phyloP scores from a whole-genome alignment of 1,140 invertebrate genomes.

The Drosophila fuyamai region DNA sequence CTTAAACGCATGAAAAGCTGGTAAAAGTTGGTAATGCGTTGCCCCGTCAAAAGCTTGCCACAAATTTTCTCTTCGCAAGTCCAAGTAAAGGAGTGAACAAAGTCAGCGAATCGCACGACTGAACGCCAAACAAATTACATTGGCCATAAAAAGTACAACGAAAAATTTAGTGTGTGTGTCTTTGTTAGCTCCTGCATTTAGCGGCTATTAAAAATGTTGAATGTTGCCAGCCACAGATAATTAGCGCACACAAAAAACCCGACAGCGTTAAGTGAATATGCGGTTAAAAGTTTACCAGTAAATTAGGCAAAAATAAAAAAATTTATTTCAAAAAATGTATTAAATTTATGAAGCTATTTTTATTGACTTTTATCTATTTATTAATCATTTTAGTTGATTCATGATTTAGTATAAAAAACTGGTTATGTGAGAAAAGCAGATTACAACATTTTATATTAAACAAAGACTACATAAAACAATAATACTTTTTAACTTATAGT shows the following conservation, averaged over 20 bases:
- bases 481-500: too few relatives aligned
- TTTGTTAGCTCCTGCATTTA: constrained; percentile 33
- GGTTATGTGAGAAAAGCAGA: too few relatives aligned
- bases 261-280: constrained; percentile 16
- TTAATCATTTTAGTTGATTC: too few relatives aligned
- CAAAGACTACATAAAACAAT: too few relatives aligned
- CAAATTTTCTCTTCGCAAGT: constrained; percentile 42
- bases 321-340: neutral
- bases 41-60: constrained; percentile 49
- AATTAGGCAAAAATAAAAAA: neutral
- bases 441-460: too few relatives aligned
- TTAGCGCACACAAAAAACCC: constrained; percentile 19
- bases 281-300: neutral
- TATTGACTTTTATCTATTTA: neutral
- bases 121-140: constrained; percentile 62
- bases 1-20: constrained; percentile 43
- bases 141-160: constrained; percentile 43
- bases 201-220: constrained; percentile 37
- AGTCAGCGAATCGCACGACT: constrained; percentile 54
- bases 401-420: too few relatives aligned
- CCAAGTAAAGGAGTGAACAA: constrained; percentile 31
- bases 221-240: constrained; percentile 38
- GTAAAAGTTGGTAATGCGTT: constrained; percentile 56
- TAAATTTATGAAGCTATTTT: neutral
- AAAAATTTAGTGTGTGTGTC: constrained; percentile 10